Base-by-base conservation (phyloP, 2,797 vertebrate species). In the Danio albolineatus region DNA sequence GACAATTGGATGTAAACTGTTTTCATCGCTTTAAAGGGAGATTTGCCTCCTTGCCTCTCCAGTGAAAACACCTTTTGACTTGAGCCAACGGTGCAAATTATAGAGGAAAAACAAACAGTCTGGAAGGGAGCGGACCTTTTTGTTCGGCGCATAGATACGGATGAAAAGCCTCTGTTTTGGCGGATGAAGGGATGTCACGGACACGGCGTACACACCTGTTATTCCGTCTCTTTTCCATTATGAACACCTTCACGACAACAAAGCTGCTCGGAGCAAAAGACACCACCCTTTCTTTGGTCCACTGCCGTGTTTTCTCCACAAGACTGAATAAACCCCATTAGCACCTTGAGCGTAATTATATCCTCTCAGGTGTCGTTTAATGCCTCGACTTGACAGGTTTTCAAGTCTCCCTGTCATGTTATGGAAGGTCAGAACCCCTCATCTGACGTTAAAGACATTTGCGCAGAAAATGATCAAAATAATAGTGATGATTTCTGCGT, bases 311-410 rank as follows among this genome's bases (percentile, higher is more conserved):
- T 86, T 78, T 69, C 84, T 88, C 85, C 78, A 87, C 83, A 89
- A 86, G 85, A 89, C 88, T 91, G 92, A 89, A 92, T 90, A 91
- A 92, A 91, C 65, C 84, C 90, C 92, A 92, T 94, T 94, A 91
- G 89, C 90, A 93, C 92, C 90, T 87, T 87, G 85, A 81, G 83
- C 86, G 85, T 94, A 94, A 94, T 94, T 93, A 94, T 90, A 93
- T 89, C 89, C 84, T 90, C 89, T 93, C 89, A 87, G 91, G 87
- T 93, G 91, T 93, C 92, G 91, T 89, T 86, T 89, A 91, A 92
- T 89, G 89, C 90, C 81, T 76, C 73, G 36, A 85, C 82, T 83
- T 81, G 82, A 85, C 85, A 82, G 74, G 71, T 85, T 86, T 86
- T 86, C 86, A 85, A 76, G 82, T 78, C 78, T 82, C 65, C 71